Conservation (phyloP, 1,140 invertebrate species). For the Brevipalpus yothersi region DNA sequence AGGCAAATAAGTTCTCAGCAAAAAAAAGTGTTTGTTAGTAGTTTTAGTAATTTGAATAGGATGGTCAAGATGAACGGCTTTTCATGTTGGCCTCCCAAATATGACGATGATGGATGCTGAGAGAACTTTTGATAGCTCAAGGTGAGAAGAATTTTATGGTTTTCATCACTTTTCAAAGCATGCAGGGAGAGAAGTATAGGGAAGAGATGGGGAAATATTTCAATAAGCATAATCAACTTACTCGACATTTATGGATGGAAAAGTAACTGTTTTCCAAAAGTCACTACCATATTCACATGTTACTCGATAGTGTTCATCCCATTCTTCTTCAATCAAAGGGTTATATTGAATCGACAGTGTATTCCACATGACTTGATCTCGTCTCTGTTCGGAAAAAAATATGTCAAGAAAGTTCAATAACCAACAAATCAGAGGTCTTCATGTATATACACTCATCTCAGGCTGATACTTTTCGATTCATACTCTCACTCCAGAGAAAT, state of each 20-base stretch:
- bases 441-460: neutral
- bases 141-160: neutral
- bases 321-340: constrained; percentile 71
- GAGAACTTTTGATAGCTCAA: neutral
- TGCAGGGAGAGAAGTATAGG: too few species aligned
- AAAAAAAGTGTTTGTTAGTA: too few species aligned
- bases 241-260: constrained; percentile 81
- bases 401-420: neutral
- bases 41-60: too few species aligned
- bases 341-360: constrained; percentile 84
- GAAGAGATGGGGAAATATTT: neutral
- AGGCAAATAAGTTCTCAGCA: too few species aligned
- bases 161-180: neutral
- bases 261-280: constrained; percentile 86
- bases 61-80: too few species aligned
- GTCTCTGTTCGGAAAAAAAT: constrained; percentile 35
- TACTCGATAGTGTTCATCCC: constrained; percentile 85
- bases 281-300: constrained; percentile 87
- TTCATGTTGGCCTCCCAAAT: too few species aligned
- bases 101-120: too few species aligned
- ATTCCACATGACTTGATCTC: constrained; percentile 65
- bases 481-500: too few species aligned
- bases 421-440: too few species aligned
- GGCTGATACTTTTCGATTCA: neutral
- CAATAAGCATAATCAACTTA: constrained; percentile 29